Conservation (phyloP, 2,797 vertebrate genomes). For the Sparidentex hasta region DNA sequence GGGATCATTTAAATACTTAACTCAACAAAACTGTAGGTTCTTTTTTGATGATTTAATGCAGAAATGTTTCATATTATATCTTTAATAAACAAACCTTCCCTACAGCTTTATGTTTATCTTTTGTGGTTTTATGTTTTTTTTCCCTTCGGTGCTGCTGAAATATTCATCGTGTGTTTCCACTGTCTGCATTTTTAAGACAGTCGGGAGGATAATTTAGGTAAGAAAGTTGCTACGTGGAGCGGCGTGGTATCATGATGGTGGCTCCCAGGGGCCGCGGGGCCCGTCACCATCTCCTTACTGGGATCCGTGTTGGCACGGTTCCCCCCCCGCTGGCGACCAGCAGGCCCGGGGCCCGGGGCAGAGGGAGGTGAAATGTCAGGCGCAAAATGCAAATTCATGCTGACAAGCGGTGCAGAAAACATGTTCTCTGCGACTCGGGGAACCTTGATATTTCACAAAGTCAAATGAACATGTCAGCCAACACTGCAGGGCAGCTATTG, state of each 20-base stretch:
- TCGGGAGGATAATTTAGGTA: slow-evolving; percentile 17
- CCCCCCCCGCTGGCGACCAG: slow-evolving; percentile 54
- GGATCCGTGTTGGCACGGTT: slow-evolving; percentile 72
- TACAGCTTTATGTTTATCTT: not conserved
- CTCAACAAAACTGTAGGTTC: too few relatives aligned
- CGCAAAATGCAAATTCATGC: slow-evolving; percentile 79
- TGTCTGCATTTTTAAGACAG: not conserved
- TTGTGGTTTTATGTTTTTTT: not conserved
- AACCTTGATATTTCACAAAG: slow-evolving; percentile 88
- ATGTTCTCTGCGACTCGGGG: slow-evolving; percentile 82
- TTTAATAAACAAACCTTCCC: not conserved
- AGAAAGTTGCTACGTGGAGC: slow-evolving; percentile 12
- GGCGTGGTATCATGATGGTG: slow-evolving; percentile 29
- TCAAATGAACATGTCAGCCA: slow-evolving; percentile 83
- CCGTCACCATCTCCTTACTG: slow-evolving; percentile 59
- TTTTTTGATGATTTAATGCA: too few relatives aligned
- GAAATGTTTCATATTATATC: too few relatives aligned
- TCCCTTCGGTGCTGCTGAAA: not conserved
- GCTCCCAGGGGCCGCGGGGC: slow-evolving; percentile 61
- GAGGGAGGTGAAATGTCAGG: slow-evolving; percentile 81
- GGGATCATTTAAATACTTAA: too few relatives aligned
- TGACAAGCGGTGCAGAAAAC: slow-evolving; percentile 85
- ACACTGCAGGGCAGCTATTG: slow-evolving; percentile 69
- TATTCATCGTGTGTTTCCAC: not conserved
- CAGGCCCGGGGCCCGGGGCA: slow-evolving; percentile 46